Base-by-base conservation (phyloP, 2,797 vertebrate genomes). In the Xiphophorus birchmanni region DNA sequence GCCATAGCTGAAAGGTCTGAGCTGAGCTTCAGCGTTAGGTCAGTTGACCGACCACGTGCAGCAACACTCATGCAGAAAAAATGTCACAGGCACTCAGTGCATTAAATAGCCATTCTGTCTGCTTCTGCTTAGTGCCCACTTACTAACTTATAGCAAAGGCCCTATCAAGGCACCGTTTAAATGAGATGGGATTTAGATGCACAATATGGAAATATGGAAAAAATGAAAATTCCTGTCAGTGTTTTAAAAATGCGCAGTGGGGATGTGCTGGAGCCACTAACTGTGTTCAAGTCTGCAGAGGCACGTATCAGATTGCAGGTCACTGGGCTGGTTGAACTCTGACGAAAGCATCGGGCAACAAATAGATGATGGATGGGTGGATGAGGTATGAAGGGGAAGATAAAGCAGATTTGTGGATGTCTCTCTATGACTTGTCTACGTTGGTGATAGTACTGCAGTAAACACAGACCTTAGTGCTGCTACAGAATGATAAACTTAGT, bases 11-110 rank as follows among this genome's bases (percentile, higher is more conserved):
- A 93, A 86, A 84, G 45, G 77, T 86, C 89, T 86, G 81, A 90
- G 89, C 81, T 84, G 75, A 87, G 72, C 77, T 83, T 82, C 37
- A 63, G 75, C 78, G 77, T 84, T 77, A 71, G 90, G 82, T 87
- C 77, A 82, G 54, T 83, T 87, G 78, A 82, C 54, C 6, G 74
- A 80, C 45, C 87, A 86, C 44, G 54, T 87, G 85, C 83, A 86
- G 77, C 23, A 74, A 90, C 89, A 77, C 79, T 87, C 86, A 82
- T 85, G 88, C 85, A 90, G 84, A 84, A 89, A 89, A 91, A 85
- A 80, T 82, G 83, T 86, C 85, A 84, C 79, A 85, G 69, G 78
- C 85, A 78, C 78, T 76, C 71, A 84, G 81, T 84, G 83, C 80
- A 80, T 82, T 37, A 75, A 89, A 79, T 47, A 65, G 73, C 78